phyloP scores from a whole-genome alignment of 2,888 invertebrate genomes.

The Agrochola macilenta region DNA sequence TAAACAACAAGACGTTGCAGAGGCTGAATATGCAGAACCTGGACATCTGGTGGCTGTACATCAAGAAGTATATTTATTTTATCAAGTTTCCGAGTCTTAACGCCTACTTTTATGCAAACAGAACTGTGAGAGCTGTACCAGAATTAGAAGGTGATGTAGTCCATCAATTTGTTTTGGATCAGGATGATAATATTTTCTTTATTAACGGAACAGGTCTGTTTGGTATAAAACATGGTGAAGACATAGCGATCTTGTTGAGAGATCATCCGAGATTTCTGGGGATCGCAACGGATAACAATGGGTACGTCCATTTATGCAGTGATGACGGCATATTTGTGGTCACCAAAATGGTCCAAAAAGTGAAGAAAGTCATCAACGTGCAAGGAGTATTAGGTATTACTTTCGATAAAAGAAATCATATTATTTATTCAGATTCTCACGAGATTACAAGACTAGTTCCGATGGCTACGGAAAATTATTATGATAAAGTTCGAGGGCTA shows the following conservation, averaged over 20 bases:
- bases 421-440: constrained; percentile 84
- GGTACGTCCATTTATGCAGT: constrained; percentile 78
- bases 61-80: constrained; percentile 79
- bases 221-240: constrained; percentile 71
- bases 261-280: constrained; percentile 78
- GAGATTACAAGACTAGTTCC: constrained; percentile 78
- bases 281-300: constrained; percentile 79
- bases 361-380: constrained; percentile 76
- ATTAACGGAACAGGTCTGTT: constrained; percentile 82
- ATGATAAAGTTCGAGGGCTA: constrained; percentile 30
- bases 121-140: constrained; percentile 68
- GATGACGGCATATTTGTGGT: constrained; percentile 83
- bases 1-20: constrained; percentile 70
- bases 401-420: constrained; percentile 80
- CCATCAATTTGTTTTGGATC: constrained; percentile 83
- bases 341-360: constrained; percentile 76
- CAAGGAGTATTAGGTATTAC: constrained; percentile 81
- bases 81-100: constrained; percentile 82
- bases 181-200: constrained; percentile 78
- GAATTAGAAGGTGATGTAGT: constrained; percentile 72
- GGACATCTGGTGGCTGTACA: constrained; percentile 84
- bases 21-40: constrained; percentile 76
- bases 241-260: constrained; percentile 70
- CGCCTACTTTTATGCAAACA: constrained; percentile 78
- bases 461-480: constrained; percentile 52